Conservation (phyloP, 1,140 invertebrate species). For the Drosophila prosaltans region DNA sequence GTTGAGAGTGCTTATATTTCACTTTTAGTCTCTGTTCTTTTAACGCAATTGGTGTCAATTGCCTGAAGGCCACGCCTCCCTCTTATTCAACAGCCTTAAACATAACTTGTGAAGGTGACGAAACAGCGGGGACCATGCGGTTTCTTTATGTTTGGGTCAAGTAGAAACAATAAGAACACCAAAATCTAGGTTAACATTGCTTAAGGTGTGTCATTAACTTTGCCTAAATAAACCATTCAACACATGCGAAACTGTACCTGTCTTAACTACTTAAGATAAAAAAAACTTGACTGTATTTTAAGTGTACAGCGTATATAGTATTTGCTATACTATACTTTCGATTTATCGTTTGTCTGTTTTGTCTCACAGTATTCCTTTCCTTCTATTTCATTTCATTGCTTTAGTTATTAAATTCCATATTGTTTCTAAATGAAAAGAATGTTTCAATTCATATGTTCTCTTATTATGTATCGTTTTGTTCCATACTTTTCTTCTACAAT, state of each 20-base stretch:
- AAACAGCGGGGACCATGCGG: conserved; percentile 2
- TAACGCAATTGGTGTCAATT: conserved; percentile 65
- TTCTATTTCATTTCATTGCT: too few relatives aligned
- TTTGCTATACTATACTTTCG: too few relatives aligned
- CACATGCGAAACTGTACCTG: neutral
- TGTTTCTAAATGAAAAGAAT: too few relatives aligned
- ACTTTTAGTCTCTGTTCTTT: conserved; percentile 12
- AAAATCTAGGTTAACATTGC: conserved; percentile 64
- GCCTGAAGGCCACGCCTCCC: conserved; percentile 61
- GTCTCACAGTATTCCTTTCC: too few relatives aligned
- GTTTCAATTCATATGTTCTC: too few relatives aligned
- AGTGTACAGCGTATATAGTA: too few relatives aligned
- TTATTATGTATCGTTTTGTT: too few relatives aligned
- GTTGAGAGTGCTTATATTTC: conserved; percentile 11
- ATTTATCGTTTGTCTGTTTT: too few relatives aligned
- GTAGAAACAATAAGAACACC: conserved; percentile 41
- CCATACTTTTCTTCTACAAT: too few relatives aligned
- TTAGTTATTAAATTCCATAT: too few relatives aligned
- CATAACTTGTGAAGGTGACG: conserved; percentile 2
- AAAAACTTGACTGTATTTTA: neutral
- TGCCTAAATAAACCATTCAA: conserved; percentile 23
- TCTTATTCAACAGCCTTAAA: conserved; percentile 5
- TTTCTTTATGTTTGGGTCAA: conserved; percentile 63
- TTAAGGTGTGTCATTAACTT: conserved; percentile 72
- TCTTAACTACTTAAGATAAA: neutral